Conservation (phyloP, 1,140 invertebrate species). For the Drosophila lacteicornis region DNA sequence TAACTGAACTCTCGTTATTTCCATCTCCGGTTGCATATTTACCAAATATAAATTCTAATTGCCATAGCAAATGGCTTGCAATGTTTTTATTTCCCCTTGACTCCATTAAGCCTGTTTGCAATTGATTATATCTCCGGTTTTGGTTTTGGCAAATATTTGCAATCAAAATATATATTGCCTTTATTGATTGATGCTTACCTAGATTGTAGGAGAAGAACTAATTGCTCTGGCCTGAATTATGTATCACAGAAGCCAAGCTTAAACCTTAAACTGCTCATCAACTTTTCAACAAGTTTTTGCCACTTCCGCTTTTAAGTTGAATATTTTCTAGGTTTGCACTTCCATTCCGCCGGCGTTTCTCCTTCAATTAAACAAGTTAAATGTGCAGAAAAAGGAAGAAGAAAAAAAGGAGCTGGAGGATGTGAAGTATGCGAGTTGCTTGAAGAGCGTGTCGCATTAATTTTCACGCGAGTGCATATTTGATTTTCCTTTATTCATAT, state of each 20-base stretch:
- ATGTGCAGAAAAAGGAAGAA: neutral
- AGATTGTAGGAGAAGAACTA: neutral
- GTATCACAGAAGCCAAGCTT: conserved; percentile 9
- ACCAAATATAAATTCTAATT: conserved; percentile 28
- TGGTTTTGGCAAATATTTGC: conserved; percentile 10
- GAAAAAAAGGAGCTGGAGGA: neutral
- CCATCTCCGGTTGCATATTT: conserved; percentile 17
- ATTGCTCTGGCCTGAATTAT: conserved; percentile 31
- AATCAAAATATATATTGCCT: conserved; percentile 23
- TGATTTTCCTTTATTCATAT: conserved; percentile 75
- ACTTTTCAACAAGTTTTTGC: conserved; percentile 49
- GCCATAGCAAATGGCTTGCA: conserved; percentile 21
- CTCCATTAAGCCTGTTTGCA: conserved; percentile 33
- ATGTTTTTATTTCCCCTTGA: conserved; percentile 21
- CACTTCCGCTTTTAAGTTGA: conserved; percentile 23
- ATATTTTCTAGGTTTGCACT: conserved; percentile 38
- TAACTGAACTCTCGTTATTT: conserved; percentile 8
- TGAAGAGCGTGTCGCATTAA: conserved; percentile 62
- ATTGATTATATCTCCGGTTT: conserved; percentile 24
- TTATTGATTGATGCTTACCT: conserved; percentile 19
- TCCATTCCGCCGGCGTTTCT: conserved; percentile 27
- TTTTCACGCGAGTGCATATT: conserved; percentile 77
- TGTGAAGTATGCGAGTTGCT: conserved; percentile 47
- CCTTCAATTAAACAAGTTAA: conserved; percentile 58
- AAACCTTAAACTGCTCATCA: conserved; percentile 29